phyloP scores from a whole-genome alignment of 2,797 vertebrate species.

The Muscicapa striata region DNA sequence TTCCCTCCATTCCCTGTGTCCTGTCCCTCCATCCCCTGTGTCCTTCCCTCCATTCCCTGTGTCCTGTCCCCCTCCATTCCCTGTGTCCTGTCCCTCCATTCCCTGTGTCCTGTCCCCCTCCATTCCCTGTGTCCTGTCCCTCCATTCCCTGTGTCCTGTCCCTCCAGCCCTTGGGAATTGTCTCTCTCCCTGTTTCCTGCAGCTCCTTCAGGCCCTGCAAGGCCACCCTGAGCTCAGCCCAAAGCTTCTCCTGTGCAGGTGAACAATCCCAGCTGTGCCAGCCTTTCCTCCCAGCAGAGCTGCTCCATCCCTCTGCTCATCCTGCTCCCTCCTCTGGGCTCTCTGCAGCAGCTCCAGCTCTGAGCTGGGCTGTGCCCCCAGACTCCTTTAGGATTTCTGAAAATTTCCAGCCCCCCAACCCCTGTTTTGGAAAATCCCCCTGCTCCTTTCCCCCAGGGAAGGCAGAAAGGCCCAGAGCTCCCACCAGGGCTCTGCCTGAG shows the following conservation, averaged over 20 bases:
- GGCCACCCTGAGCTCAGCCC: too few relatives aligned
- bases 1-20: too few relatives aligned
- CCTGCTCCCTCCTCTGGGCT: neutral
- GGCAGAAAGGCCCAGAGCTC: neutral
- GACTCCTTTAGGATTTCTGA: neutral
- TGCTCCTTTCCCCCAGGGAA: neutral
- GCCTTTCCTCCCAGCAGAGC: neutral
- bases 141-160: too few relatives aligned
- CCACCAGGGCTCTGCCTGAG: neutral
- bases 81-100: too few relatives aligned
- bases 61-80: too few relatives aligned
- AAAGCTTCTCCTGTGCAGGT: neutral
- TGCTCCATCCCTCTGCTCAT: neutral
- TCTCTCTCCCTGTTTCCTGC: too few relatives aligned
- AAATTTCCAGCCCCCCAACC: neutral
- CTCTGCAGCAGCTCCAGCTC: neutral
- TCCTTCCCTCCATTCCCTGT: too few relatives aligned
- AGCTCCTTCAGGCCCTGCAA: too few relatives aligned
- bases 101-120: too few relatives aligned
- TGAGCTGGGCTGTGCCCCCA: rapidly evolving
- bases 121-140: too few relatives aligned
- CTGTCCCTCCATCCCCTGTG: too few relatives aligned
- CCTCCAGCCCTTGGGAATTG: too few relatives aligned
- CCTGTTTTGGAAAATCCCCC: neutral
- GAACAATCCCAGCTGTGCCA: neutral